Evolutionary conservation across 1,140 invertebrate species (phyloP).

Genomic region (Adelges cooleyi): DNA sequence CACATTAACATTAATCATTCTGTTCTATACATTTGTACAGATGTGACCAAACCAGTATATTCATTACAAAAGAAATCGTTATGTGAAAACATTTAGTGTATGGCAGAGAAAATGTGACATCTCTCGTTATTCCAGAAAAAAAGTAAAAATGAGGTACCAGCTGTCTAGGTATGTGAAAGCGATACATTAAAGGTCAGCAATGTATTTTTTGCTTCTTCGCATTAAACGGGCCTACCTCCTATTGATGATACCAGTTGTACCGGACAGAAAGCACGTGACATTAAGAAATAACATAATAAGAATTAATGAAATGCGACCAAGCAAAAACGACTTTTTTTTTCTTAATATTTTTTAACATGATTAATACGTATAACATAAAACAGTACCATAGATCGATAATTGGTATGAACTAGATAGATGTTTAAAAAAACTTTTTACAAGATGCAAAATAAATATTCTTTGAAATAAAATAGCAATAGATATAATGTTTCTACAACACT

Average conservation of each 20-base stretch:
- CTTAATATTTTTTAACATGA: constrained; percentile 1
- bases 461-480: too few species aligned
- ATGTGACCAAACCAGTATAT: constrained; percentile 16
- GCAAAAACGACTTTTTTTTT: constrained; percentile 20
- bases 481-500: too few species aligned
- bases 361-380: constrained; percentile 12
- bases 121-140: constrained; percentile 24
- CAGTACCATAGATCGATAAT: not conserved
- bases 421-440: too few species aligned
- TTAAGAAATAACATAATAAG: constrained; percentile 10
- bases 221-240: constrained; percentile 17
- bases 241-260: constrained; percentile 26
- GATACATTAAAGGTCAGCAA: constrained; percentile 21
- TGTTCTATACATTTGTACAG: too few species aligned
- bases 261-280: constrained; percentile 26
- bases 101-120: constrained; percentile 25
- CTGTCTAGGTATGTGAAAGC: constrained; percentile 21
- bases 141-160: constrained; percentile 21
- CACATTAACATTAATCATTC: too few species aligned
- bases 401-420: too few species aligned
- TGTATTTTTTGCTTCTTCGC: constrained; percentile 18
- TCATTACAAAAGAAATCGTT: constrained; percentile 24
- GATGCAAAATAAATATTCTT: too few species aligned
- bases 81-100: constrained; percentile 1
- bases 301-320: constrained; percentile 5